These are phyloP conservation scores for Chaetura pelagica DNA, from an alignment of 2,113 vertebrate species.

Conservation along the genomic window DNA sequence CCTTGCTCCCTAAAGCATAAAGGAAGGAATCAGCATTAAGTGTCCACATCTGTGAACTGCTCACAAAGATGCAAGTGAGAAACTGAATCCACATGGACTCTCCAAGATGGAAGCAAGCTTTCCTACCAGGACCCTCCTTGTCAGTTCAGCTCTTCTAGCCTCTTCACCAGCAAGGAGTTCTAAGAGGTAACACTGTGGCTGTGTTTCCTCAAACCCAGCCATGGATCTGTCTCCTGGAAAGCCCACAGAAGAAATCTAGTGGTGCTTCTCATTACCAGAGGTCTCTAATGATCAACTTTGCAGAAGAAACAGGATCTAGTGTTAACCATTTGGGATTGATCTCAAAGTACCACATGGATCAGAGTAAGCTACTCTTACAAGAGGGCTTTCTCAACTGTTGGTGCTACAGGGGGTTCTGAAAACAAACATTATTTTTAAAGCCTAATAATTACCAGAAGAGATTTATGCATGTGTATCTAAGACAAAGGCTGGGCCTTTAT, in stretches of 20 bases:
- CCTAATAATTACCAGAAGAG: background rate
- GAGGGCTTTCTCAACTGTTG: background rate
- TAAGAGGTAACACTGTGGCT: background rate
- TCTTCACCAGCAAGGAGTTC: background rate
- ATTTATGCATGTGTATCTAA: background rate
- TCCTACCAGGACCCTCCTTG: background rate
- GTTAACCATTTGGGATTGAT: background rate
- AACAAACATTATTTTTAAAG: background rate
- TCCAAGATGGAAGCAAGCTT: background rate
- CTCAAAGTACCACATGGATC: background rate
- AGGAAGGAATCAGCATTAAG: background rate
- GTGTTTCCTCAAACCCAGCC: background rate
- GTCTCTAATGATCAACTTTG: background rate
- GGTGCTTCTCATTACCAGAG: background rate
- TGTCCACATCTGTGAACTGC: background rate
- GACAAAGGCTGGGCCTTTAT: background rate
- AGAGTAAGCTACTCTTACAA: background rate
- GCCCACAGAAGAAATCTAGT: background rate
- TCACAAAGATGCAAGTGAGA: background rate
- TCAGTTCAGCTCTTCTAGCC: background rate
- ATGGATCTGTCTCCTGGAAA: background rate
- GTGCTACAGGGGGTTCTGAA: background rate
- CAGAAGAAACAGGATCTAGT: background rate
- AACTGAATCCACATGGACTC: background rate
- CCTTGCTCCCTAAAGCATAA: background rate